These are phyloP conservation scores for Corynorhinus townsendii DNA, from an alignment of 2,113 vertebrate genomes.

Conservation along the genomic window DNA sequence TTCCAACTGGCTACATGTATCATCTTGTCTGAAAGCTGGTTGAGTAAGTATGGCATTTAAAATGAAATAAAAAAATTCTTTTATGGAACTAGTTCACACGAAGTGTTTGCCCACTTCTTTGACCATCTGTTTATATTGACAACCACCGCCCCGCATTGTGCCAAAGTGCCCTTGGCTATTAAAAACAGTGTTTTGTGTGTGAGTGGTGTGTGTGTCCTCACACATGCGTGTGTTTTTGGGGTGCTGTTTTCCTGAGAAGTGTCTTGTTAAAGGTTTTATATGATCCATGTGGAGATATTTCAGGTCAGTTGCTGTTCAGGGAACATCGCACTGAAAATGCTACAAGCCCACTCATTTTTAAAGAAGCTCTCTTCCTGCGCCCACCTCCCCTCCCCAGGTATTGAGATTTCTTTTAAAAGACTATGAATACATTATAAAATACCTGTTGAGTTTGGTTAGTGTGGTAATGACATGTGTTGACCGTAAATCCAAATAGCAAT, in stretches of 20 bases:
- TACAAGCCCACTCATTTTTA: not conserved
- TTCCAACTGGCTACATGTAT: slow-evolving; percentile 85
- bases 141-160: slow-evolving; percentile 83
- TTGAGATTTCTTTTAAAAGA: slow-evolving; percentile 29
- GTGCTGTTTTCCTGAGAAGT: slow-evolving; percentile 68
- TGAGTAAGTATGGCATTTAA: slow-evolving; percentile 85
- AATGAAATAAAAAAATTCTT: slow-evolving; percentile 81
- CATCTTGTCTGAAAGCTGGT: slow-evolving; percentile 85
- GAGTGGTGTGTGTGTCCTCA: slow-evolving; percentile 75
- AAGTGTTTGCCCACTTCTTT: slow-evolving; percentile 87
- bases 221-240: slow-evolving; percentile 70
- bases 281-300: slow-evolving; percentile 63
- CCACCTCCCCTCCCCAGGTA: not conserved
- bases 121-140: slow-evolving; percentile 89
- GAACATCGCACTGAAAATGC: slow-evolving; percentile 41
- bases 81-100: slow-evolving; percentile 82
- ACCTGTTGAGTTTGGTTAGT: slow-evolving; percentile 41
- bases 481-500: slow-evolving; percentile 14
- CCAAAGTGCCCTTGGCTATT: slow-evolving; percentile 87
- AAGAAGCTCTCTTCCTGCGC: not conserved
- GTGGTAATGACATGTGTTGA: not conserved
- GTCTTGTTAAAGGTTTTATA: slow-evolving; percentile 65
- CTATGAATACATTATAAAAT: slow-evolving; percentile 9
- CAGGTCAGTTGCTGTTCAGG: slow-evolving; percentile 64
- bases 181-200: slow-evolving; percentile 78